phyloP scores from a whole-genome alignment of 2,113 vertebrate species.

The Takifugu bimaculatus region DNA sequence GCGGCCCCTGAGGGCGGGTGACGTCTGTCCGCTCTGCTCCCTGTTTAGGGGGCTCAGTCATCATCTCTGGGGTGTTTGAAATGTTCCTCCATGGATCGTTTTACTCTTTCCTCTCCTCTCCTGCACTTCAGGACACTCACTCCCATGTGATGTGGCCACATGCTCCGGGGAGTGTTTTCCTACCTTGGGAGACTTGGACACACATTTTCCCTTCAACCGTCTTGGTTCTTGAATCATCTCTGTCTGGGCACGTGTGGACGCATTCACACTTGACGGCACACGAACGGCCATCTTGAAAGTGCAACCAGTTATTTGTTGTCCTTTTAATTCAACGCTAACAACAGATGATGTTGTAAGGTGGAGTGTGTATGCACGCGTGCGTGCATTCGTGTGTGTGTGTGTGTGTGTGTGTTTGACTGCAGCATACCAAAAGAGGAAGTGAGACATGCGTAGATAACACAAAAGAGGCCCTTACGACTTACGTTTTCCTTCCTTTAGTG shows the following conservation, averaged over 20 bases:
- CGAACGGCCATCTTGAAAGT: conserved; percentile 15
- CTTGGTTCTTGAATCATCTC: conserved; percentile 23
- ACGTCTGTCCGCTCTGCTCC: conserved; percentile 27
- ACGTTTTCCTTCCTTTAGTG: conserved; percentile 38
- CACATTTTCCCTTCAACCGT: conserved; percentile 25
- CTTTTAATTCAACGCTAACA: conserved; percentile 28
- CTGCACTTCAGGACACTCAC: conserved; percentile 13
- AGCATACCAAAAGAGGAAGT: conserved; percentile 47
- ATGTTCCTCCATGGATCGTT: conserved; percentile 28
- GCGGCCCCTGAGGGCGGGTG: conserved; percentile 14
- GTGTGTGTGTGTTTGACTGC: neutral
- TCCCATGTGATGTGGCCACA: conserved; percentile 31
- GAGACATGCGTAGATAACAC: conserved; percentile 31
- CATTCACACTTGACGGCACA: conserved; percentile 16
- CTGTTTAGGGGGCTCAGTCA: conserved; percentile 18
- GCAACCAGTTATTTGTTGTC: conserved; percentile 16
- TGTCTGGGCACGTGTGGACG: conserved; percentile 35
- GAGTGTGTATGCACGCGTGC: neutral
- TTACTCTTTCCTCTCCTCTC: conserved; percentile 6
- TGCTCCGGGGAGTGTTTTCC: conserved; percentile 18
- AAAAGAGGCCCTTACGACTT: conserved; percentile 9
- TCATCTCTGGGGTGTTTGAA: conserved; percentile 5
- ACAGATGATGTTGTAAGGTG: conserved; percentile 11
- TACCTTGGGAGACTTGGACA: conserved; percentile 26
- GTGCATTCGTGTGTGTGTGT: neutral